Evolutionary conservation across 2,888 invertebrate species (phyloP), one percentile per base, ranked within the genome.

Genomic region (Theretra japonica): DNA sequence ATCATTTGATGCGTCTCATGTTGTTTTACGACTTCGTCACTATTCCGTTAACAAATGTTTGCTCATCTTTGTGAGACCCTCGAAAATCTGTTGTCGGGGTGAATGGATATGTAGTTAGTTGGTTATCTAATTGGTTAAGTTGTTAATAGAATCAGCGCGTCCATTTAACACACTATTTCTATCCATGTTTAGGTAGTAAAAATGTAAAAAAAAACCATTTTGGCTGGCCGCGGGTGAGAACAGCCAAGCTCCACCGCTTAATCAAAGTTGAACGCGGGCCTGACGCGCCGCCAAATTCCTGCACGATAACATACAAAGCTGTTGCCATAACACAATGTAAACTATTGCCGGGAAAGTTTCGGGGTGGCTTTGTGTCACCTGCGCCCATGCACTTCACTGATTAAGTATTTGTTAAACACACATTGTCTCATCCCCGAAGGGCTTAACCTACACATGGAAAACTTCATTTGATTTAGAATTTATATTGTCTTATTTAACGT

Each of bases 201-300:
- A 57, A 57, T 57, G 56, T 23, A 6, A 21, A 2, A n/a, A n/a
- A 21, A 60, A 62, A 33, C 62, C 41, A 65, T 65, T 41, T 41
- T 2, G 41, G 11, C 2, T 0, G 41, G 21, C 23, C 23, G 23
- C 41, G 48, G 23, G 15, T 17, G 48, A 0, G 19, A 21, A 6
- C 8, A 41, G n/a, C 4, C 65, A 21, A 4, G n/a, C 19, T 41
- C 41, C 23, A 65, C 41, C 21, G 41, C 23, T 41, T 65, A 65
- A 65, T 65, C 21, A 65, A 65, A 65, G 41, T 48, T 65, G 65
- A 17, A 23, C 48, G 65, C n/a, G 33, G n/a, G 30, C 41, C 21
- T 33, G 8, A 60, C n/a, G 19, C 28, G 59, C 58, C 17, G 11
- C 25, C 58, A 25, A 25, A 17, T 17, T 8, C 15, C 17, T 25